Evolutionary conservation across 2,888 invertebrate genomes (phyloP), one percentile per base, ranked within the genome.

Genomic region (Ophioninae sp.): DNA sequence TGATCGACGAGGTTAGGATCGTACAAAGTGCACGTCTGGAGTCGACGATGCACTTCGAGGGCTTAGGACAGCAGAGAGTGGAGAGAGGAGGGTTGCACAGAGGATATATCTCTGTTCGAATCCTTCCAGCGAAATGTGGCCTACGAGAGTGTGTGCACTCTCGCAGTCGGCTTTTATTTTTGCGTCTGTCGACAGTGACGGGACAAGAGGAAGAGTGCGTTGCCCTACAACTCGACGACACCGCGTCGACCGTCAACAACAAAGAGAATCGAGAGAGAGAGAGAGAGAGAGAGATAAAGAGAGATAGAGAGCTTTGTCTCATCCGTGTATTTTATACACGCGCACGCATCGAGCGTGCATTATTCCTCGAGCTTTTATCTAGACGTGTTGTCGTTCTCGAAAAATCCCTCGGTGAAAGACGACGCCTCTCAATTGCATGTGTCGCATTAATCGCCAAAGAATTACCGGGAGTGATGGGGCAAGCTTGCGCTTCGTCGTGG

Each of bases 141-240:
- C 61, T 5, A 51, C 22, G 69, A 20, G 61, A 39, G 74, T 72
- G 73, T 78, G 73, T 78, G 73, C 56, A 59, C 73, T 79, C 72
- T 58, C 13, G 6, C 6, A 51, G 51, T 51, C 63, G 63, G 78
- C 67, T 82, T 51, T 88, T 89, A 89, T 90, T 89, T 89, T 89
- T 87, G 87, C 87, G 88, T 89, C 89, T 88, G 88, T 86, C 79
- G 84, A 82, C 86, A 85, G 87, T 88, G 88, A 88, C 88, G 85
- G 85, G 85, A 82, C 74, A 81, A 84, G 81, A 81, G 79, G 85
- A 82, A 72, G 84, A 84, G 87, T 85, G 85, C 85, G 83, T 87
- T 84, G 85, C 85, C 85, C 86, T 77, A 75, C 79, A 81, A 84
- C 81, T 81, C 81, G 83, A 85, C 81, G 69, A 85, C 79, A 83